Percentiles rank a stretch among this genome's conserved stretches.
Evolutionary conservation across 2,113 vertebrate species (phyloP).

Genomic region (Vulpes vulpes): DNA sequence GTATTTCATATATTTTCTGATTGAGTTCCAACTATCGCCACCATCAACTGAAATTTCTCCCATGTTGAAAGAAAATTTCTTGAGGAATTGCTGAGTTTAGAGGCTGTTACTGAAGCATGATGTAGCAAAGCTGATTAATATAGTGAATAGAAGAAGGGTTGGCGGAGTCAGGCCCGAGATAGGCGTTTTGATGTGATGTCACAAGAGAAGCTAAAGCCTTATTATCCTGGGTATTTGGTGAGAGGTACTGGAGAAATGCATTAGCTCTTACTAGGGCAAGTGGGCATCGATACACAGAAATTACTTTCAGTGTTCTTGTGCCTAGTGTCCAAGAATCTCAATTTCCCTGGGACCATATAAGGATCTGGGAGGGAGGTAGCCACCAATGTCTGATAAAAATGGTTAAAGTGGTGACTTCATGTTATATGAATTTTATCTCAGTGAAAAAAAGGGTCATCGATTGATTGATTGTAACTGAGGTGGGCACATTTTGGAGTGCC

Average conservation of each 20-base stretch:
- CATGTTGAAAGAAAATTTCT: background rate
- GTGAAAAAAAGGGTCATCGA: background rate
- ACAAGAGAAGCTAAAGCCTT: background rate
- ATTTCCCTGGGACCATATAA: background rate
- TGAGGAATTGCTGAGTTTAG: background rate
- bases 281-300: background rate
- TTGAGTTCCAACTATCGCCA: background rate
- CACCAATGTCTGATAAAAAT: constrained; percentile 9
- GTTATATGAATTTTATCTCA: background rate
- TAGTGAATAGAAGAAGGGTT: background rate
- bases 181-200: background rate
- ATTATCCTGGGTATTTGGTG: background rate
- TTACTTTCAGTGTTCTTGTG: background rate
- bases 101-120: background rate
- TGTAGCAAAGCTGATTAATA: background rate
- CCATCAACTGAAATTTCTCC: constrained; percentile 5
- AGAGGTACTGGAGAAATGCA: background rate
- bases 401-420: background rate
- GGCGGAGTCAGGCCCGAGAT: background rate
- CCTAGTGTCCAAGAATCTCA: background rate
- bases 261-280: background rate
- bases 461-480: background rate
- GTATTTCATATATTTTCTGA: constrained; percentile 37
- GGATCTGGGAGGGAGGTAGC: background rate
- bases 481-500: background rate